phyloP scores from a whole-genome alignment of 2,888 invertebrate species.

The Rhyacophila evoluta region DNA sequence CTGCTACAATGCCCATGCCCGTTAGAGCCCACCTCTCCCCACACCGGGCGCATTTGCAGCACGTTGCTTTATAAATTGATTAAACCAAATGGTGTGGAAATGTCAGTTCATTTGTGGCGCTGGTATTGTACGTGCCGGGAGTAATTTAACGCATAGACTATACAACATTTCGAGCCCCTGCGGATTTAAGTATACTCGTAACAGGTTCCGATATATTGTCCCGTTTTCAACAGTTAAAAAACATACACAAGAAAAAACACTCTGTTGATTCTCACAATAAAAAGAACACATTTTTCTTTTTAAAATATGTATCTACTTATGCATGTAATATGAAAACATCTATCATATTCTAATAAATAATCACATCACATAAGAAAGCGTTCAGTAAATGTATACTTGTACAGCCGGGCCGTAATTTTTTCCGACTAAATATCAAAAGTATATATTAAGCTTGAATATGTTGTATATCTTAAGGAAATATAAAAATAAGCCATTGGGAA shows the following conservation, averaged over 20 bases:
- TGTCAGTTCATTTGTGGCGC: conserved; percentile 48
- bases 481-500: too few relatives aligned
- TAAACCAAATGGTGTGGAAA: conserved; percentile 48
- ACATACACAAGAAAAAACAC: background rate
- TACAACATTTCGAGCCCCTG: conserved; percentile 6
- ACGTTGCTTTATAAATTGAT: conserved; percentile 49
- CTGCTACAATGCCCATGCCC: background rate
- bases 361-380: too few relatives aligned
- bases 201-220: background rate
- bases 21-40: background rate
- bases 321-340: too few relatives aligned
- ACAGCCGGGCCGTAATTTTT: too few relatives aligned
- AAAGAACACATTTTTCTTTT: too few relatives aligned
- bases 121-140: conserved; percentile 35
- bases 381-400: too few relatives aligned
- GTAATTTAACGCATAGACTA: conserved; percentile 7
- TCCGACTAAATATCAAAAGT: too few relatives aligned
- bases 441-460: too few relatives aligned
- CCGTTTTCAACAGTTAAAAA: background rate
- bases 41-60: conserved; percentile 34
- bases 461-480: too few relatives aligned
- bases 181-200: background rate
- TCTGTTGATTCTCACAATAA: too few relatives aligned
- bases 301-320: too few relatives aligned
- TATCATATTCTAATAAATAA: too few relatives aligned